Conservation (phyloP, 2,888 invertebrate genomes). For the Aphrophora alni region DNA sequence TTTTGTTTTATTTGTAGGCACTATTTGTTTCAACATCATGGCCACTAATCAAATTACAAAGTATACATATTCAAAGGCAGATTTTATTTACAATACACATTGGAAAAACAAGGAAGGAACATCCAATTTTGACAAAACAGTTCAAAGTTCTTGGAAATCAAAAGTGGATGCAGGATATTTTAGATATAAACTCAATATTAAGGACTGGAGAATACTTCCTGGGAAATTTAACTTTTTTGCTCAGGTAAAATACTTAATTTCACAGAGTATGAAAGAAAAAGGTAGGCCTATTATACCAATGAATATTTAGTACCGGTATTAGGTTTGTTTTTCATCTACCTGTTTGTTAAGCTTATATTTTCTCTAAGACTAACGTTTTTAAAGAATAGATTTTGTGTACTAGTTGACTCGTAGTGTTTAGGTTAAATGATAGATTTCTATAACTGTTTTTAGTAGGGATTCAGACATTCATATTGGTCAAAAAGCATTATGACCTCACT, state of each 20-base stretch:
- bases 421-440: no score
- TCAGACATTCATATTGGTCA: no score
- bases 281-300: no score
- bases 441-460: no score
- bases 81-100: slow-evolving; percentile 26
- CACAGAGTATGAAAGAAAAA: no score
- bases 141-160: slow-evolving; percentile 36
- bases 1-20: not conserved
- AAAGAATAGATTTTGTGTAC: no score
- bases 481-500: no score
- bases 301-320: no score
- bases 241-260: slow-evolving; percentile 14
- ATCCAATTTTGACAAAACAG: slow-evolving; percentile 40
- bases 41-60: not conserved
- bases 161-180: slow-evolving; percentile 39
- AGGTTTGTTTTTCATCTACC: no score
- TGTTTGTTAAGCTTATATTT: no score
- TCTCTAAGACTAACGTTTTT: no score
- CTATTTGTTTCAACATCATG: not conserved
- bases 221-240: slow-evolving; percentile 41
- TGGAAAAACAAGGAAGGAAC: slow-evolving; percentile 14
- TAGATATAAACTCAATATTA: slow-evolving; percentile 42
- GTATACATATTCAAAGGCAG: slow-evolving; percentile 9
- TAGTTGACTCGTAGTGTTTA: no score
- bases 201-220: slow-evolving; percentile 20